Evolutionary conservation across 2,113 vertebrate genomes (phyloP).

Genomic region (Arizona elegans): DNA sequence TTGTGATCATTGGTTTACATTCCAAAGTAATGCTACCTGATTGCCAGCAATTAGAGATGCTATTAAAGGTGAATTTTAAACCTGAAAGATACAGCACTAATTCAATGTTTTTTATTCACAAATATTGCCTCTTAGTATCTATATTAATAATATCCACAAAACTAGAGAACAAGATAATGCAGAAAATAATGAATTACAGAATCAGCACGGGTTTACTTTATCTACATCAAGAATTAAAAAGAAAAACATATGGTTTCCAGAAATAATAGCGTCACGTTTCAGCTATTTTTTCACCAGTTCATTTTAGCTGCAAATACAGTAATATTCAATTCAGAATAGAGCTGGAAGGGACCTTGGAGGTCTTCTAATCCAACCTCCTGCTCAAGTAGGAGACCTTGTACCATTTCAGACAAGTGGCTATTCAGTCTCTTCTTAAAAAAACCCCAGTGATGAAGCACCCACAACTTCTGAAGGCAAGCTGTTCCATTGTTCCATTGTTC

Average conservation of each 20-base stretch:
- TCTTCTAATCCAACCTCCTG: background rate
- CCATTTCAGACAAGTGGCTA: background rate
- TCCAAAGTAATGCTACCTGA: slow-evolving; percentile 52
- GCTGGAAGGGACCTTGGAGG: no score
- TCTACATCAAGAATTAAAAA: background rate
- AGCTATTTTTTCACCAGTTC: background rate
- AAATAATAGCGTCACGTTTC: background rate
- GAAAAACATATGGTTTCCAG: background rate
- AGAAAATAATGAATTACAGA: slow-evolving; percentile 7
- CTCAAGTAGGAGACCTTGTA: background rate
- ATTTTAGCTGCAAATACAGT: background rate
- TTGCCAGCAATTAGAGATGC: slow-evolving; percentile 60
- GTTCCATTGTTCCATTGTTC: no score
- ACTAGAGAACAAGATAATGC: slow-evolving; percentile 16
- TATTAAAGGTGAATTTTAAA: slow-evolving; percentile 59
- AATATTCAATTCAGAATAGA: background rate
- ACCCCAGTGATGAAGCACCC: no score
- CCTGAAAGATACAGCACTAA: slow-evolving; percentile 30
- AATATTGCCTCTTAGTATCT: slow-evolving; percentile 8
- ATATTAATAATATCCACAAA: background rate
- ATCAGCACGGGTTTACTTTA: background rate
- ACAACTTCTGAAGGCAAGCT: no score
- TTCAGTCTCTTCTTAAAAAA: no score
- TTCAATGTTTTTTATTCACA: slow-evolving; percentile 23
- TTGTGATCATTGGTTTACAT: slow-evolving; percentile 61